Percentiles rank a stretch among this genome's conserved stretches.
Evolutionary conservation across 2,888 invertebrate species (phyloP).

Genomic region (Diploptera punctata): DNA sequence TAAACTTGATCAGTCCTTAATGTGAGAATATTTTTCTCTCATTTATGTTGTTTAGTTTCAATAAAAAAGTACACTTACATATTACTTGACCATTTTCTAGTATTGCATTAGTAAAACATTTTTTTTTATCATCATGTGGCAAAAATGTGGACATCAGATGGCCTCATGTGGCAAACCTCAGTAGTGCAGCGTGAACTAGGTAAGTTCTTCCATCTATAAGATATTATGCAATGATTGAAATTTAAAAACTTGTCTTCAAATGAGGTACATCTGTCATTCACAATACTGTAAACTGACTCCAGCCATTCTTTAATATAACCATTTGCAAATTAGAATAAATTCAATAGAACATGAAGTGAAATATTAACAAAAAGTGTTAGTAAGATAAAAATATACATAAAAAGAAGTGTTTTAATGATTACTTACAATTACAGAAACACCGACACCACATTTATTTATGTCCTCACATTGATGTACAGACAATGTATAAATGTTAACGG

Average conservation of each 20-base stretch:
- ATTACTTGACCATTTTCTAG: slow-evolving; percentile 7
- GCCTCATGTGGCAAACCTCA: neutral
- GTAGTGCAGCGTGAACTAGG: neutral
- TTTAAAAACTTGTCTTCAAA: no score
- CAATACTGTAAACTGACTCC: neutral
- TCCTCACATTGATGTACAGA: slow-evolving; percentile 24
- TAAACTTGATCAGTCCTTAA: slow-evolving; percentile 28
- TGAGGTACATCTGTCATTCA: neutral
- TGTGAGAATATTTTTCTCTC: slow-evolving; percentile 20
- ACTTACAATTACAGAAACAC: slow-evolving; percentile 15
- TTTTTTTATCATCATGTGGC: neutral
- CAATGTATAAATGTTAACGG: slow-evolving; percentile 25
- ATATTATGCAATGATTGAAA: no score
- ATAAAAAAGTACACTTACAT: slow-evolving; percentile 27
- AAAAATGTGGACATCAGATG: slow-evolving; percentile 14
- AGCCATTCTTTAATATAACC: neutral
- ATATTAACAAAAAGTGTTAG: neutral
- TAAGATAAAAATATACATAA: neutral
- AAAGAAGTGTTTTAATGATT: slow-evolving; percentile 7
- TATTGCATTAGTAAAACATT: slow-evolving; percentile 22
- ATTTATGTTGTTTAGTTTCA: slow-evolving; percentile 15
- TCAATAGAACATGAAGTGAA: slow-evolving; percentile 1
- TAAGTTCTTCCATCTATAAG: no score
- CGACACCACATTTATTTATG: slow-evolving; percentile 23
- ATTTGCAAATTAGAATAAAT: neutral